Evolutionary conservation across 2,888 invertebrate species (phyloP).

Genomic region (Lasioglossum figueresi): DNA sequence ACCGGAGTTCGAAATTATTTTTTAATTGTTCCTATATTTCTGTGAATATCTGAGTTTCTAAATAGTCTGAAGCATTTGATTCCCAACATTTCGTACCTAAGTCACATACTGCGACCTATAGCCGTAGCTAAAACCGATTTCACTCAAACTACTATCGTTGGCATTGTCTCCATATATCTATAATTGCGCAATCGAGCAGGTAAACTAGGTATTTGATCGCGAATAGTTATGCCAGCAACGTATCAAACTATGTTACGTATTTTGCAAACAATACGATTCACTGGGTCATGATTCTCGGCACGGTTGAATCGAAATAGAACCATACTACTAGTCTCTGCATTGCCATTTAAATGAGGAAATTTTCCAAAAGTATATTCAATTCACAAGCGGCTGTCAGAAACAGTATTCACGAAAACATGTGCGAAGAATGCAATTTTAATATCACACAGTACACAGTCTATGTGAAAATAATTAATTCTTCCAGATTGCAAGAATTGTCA

Average conservation of each 20-base stretch:
- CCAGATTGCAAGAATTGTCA: slow-evolving; percentile 90
- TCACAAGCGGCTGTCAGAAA: not conserved
- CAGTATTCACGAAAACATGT: too few relatives aligned
- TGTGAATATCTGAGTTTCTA: not conserved
- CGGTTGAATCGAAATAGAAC: not conserved
- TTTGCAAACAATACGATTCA: not conserved
- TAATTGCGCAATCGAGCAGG: not conserved
- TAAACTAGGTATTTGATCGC: not conserved
- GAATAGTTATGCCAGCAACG: slow-evolving; percentile 2
- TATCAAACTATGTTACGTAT: not conserved
- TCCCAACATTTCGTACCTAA: not conserved
- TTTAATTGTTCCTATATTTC: not conserved
- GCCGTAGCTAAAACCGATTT: not conserved
- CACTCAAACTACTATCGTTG: slow-evolving; percentile 6
- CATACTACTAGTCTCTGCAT: not conserved
- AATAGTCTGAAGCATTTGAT: not conserved
- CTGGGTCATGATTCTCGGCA: not conserved
- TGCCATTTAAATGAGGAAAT: not conserved
- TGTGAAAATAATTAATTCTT: not conserved
- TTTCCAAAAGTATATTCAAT: not conserved
- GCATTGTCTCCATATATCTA: not conserved
- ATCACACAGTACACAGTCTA: too few relatives aligned
- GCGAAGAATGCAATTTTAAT: too few relatives aligned
- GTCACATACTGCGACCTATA: not conserved
- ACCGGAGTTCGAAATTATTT: not conserved